Conservation (phyloP, 2,797 vertebrate species). For the Leuciscus waleckii region DNA sequence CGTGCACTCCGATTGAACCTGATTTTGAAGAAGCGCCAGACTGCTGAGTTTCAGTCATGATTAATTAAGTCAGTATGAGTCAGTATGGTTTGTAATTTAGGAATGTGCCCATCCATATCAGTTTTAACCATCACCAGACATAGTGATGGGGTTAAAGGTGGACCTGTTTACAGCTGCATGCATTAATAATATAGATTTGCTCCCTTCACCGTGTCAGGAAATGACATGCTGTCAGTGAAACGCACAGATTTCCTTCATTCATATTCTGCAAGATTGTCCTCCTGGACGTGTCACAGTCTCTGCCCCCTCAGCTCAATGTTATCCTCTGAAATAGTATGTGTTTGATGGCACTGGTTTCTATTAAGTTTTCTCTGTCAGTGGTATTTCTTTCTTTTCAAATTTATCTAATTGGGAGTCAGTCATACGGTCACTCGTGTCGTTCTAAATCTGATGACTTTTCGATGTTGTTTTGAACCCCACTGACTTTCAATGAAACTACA, state of each 20-base stretch:
- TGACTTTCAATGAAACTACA: background rate
- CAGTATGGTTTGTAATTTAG: conserved; percentile 43
- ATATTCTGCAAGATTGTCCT: conserved; percentile 53
- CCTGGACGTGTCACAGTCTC: background rate
- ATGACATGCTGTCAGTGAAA: conserved; percentile 50
- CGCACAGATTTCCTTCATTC: conserved; percentile 51
- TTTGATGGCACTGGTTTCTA: conserved; percentile 16
- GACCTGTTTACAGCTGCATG: conserved; percentile 55
- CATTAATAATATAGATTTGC: conserved; percentile 59
- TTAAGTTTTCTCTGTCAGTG: conserved; percentile 29
- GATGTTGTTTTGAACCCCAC: background rate
- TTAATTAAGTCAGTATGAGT: conserved; percentile 69
- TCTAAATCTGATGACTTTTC: background rate
- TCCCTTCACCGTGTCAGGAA: conserved; percentile 42
- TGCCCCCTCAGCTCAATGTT: conserved; percentile 19
- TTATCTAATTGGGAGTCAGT: background rate
- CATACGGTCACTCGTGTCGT: conserved; percentile 24
- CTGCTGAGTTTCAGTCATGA: conserved; percentile 50
- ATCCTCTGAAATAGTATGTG: conserved; percentile 10
- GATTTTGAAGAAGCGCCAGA: conserved; percentile 32
- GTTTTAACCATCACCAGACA: conserved; percentile 43
- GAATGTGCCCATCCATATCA: conserved; percentile 40
- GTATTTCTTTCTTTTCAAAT: conserved; percentile 28
- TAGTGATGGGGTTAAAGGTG: conserved; percentile 39
- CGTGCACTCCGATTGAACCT: conserved; percentile 64